Evolutionary conservation across 1,140 invertebrate genomes (phyloP).

Genomic region (Lasioglossum albipes): DNA sequence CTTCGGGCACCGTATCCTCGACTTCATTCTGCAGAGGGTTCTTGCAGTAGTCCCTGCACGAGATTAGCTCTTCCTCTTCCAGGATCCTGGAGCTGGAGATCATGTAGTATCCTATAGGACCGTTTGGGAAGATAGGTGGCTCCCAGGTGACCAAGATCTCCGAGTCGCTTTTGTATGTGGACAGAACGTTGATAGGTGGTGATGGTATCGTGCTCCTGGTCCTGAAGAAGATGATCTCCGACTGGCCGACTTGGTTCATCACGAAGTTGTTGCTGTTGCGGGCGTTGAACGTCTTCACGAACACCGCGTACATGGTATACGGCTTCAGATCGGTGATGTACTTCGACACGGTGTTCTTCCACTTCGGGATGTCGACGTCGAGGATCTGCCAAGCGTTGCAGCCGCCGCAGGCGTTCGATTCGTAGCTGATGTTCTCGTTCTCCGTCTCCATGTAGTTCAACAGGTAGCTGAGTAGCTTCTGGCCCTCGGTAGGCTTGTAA

Average conservation of each 20-base stretch:
- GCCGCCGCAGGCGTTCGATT: conserved; percentile 64
- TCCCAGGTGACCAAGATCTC: conserved; percentile 83
- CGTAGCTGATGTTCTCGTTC: conserved; percentile 79
- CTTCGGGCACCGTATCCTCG: conserved; percentile 36
- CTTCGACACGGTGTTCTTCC: conserved; percentile 52
- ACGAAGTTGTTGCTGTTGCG: conserved; percentile 65
- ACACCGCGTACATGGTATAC: conserved; percentile 85
- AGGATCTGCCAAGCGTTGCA: conserved; percentile 70
- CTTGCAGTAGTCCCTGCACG: conserved; percentile 82
- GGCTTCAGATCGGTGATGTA: conserved; percentile 81
- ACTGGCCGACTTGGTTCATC: conserved; percentile 75
- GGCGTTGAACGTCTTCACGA: conserved; percentile 82
- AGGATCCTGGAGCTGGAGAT: conserved; percentile 76
- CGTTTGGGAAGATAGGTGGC: conserved; percentile 83
- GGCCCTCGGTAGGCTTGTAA: conserved; percentile 73
- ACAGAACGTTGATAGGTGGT: conserved; percentile 79
- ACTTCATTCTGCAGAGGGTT: conserved; percentile 51
- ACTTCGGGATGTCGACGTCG: conserved; percentile 65
- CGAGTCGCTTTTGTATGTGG: conserved; percentile 71
- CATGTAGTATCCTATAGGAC: conserved; percentile 84
- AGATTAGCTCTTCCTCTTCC: conserved; percentile 76
- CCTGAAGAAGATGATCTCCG: conserved; percentile 82
- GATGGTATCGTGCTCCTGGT: conserved; percentile 83
- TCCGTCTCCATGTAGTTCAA: conserved; percentile 82
- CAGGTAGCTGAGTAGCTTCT: conserved; percentile 82